phyloP scores from a whole-genome alignment of 2,797 vertebrate species.

The Allenopithecus nigroviridis region DNA sequence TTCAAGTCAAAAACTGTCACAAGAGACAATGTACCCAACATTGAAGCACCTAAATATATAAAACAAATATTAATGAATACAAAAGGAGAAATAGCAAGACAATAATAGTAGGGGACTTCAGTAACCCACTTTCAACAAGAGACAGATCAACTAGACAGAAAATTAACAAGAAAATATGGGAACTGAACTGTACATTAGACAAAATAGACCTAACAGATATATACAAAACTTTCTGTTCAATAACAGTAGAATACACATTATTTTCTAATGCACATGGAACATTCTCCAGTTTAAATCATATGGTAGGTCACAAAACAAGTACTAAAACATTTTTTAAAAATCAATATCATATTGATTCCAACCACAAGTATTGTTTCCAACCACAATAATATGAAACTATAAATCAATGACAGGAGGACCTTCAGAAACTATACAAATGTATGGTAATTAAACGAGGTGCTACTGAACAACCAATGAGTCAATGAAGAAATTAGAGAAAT shows the following conservation, averaged over 20 bases:
- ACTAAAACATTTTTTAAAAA: background rate
- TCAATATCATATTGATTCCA: background rate
- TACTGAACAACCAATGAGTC: background rate
- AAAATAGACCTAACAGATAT: background rate
- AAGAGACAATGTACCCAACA: background rate
- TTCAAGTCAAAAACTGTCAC: background rate
- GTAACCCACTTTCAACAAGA: background rate
- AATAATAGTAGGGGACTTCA: background rate
- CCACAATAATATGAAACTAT: background rate
- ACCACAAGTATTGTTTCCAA: background rate
- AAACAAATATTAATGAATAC: background rate
- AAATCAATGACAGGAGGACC: background rate
- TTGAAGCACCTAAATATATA: background rate
- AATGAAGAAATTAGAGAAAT: background rate
- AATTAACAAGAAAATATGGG: background rate
- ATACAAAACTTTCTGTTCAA: background rate
- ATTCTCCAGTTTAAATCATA: background rate
- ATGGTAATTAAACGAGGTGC: background rate
- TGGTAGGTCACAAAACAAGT: background rate
- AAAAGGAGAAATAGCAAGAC: background rate
- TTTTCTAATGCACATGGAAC: background rate
- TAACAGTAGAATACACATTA: background rate
- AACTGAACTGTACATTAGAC: background rate
- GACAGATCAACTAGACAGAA: background rate
- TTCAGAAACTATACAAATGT: background rate